Conservation (phyloP, 2,797 vertebrate genomes). For the Cichlasoma orientale region DNA sequence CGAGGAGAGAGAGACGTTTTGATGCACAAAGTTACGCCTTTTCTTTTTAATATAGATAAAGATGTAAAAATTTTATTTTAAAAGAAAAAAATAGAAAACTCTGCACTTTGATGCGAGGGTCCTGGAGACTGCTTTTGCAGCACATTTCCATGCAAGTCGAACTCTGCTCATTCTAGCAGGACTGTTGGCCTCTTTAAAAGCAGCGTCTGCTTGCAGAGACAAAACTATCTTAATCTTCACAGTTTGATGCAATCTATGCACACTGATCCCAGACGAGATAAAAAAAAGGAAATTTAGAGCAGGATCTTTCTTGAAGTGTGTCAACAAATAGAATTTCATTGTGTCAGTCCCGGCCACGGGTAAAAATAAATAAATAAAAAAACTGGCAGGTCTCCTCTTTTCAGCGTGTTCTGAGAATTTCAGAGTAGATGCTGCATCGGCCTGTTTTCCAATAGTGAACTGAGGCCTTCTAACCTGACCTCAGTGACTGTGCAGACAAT, state of each 20-base stretch:
- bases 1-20: slow-evolving; percentile 23
- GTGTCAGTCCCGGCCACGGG: background rate
- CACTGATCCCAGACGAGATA: background rate
- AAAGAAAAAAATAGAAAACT: background rate
- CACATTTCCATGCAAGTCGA: slow-evolving; percentile 17
- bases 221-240: slow-evolving; percentile 16
- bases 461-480: slow-evolving; percentile 27
- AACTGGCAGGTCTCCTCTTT: background rate
- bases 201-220: slow-evolving; percentile 21
- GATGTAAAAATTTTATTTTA: background rate
- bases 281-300: background rate
- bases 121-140: slow-evolving; percentile 14
- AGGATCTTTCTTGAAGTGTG: background rate
- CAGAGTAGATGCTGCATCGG: background rate
- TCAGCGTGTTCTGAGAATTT: background rate
- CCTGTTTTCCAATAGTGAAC: background rate
- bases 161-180: background rate
- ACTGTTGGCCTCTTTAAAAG: slow-evolving; percentile 20
- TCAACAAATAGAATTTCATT: background rate
- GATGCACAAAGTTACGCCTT: slow-evolving; percentile 15
- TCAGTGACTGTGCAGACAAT: slow-evolving; percentile 22
- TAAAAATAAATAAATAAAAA: background rate
- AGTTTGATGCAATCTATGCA: slow-evolving; percentile 27
- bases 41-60: slow-evolving; percentile 8
- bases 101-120: slow-evolving; percentile 20